Evolutionary conservation across 2,797 vertebrate species (phyloP).

Genomic region (Notamacropus eugenii): DNA sequence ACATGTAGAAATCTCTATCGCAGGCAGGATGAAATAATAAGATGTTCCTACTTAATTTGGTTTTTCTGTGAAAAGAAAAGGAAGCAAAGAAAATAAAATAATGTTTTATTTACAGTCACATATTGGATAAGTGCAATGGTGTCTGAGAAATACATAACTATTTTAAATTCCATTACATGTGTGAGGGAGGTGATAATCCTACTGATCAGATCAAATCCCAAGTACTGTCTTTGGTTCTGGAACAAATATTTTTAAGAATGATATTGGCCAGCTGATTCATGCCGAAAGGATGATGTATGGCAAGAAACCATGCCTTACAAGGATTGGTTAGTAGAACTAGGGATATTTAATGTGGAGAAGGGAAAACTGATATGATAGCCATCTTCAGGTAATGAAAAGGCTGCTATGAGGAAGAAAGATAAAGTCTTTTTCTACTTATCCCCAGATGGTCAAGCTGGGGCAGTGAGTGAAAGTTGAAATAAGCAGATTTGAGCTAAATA

Average conservation of each 20-base stretch:
- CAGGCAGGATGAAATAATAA: slow-evolving; percentile 39
- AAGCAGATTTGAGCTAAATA: background rate
- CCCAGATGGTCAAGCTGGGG: background rate
- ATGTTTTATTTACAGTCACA: slow-evolving; percentile 71
- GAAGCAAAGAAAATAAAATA: slow-evolving; percentile 56
- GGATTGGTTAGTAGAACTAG: background rate
- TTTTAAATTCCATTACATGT: background rate
- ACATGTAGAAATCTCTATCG: slow-evolving; percentile 60
- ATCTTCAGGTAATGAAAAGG: background rate
- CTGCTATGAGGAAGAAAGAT: background rate
- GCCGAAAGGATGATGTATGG: background rate
- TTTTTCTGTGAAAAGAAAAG: slow-evolving; percentile 66
- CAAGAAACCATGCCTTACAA: background rate
- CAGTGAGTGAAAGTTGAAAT: background rate
- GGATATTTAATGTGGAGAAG: background rate
- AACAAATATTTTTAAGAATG: background rate
- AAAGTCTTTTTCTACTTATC: background rate
- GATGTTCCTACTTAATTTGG: slow-evolving; percentile 66
- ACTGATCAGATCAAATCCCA: background rate
- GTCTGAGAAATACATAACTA: background rate
- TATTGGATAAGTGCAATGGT: background rate
- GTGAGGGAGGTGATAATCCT: background rate
- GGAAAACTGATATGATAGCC: background rate
- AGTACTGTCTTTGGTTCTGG: background rate
- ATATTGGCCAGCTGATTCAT: background rate